phyloP scores from a whole-genome alignment of 2,888 invertebrate species.

The Scaptomyza parva region DNA sequence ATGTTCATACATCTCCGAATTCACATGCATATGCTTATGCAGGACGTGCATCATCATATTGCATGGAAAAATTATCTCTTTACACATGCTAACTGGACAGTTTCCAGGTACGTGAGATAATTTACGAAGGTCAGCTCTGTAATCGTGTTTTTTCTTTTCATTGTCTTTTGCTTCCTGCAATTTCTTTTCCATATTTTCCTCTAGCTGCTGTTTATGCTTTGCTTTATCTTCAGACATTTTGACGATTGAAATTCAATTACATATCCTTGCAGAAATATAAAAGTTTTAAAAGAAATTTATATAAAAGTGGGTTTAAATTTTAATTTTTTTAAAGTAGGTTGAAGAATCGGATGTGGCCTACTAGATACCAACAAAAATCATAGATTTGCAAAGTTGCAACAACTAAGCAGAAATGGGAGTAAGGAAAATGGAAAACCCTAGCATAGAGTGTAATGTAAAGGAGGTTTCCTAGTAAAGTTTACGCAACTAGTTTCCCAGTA shows the following conservation, averaged over 20 bases:
- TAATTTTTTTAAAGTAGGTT: too few species aligned
- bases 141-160: not conserved
- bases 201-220: conserved; percentile 11
- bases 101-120: conserved; percentile 35
- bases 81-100: conserved; percentile 39
- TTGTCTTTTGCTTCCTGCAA: conserved; percentile 24
- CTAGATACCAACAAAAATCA: not conserved
- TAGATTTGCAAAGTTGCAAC: too few species aligned
- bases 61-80: conserved; percentile 49
- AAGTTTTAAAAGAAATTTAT: not conserved
- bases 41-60: conserved; percentile 49
- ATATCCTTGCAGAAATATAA: conserved; percentile 1
- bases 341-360: not conserved
- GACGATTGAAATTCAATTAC: conserved; percentile 12
- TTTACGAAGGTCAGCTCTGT: not conserved
- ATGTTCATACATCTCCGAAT: conserved; percentile 30
- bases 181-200: conserved; percentile 31
- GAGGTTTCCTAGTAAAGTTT: too few species aligned
- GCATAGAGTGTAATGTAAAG: too few species aligned
- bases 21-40: conserved; percentile 22
- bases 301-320: not conserved
- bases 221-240: conserved; percentile 16
- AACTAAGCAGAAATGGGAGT: too few species aligned
- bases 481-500: too few species aligned
- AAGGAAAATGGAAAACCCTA: too few species aligned